These are phyloP conservation scores for Salminus brasiliensis DNA, from an alignment of 2,113 vertebrate species.

Conservation along the genomic window DNA sequence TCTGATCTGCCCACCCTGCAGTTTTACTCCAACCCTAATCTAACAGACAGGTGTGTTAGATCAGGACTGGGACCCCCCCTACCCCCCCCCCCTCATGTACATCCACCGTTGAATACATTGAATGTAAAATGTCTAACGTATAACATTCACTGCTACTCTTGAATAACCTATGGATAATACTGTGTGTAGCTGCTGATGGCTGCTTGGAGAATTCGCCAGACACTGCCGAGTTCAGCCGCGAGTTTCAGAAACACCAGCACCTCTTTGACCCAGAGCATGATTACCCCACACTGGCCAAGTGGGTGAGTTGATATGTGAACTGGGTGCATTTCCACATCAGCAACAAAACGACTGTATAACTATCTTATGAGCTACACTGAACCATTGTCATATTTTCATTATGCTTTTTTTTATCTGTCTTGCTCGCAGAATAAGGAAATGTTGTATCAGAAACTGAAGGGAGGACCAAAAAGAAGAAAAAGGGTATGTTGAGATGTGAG, in stretches of 20 bases:
- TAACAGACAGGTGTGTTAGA: too few species aligned
- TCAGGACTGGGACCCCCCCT: too few species aligned
- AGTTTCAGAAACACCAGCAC: slow-evolving; percentile 95
- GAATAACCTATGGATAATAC: neutral
- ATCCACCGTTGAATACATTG: too few species aligned
- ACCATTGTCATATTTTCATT: neutral
- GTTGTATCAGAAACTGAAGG: slow-evolving; percentile 90
- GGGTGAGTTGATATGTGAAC: slow-evolving; percentile 79
- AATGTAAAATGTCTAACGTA: too few species aligned
- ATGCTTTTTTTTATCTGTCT: neutral
- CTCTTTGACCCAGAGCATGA: slow-evolving; percentile 95
- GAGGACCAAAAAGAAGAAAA: slow-evolving; percentile 87
- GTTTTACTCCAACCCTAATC: too few species aligned
- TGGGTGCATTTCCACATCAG: neutral
- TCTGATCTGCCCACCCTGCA: too few species aligned
- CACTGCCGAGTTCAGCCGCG: slow-evolving; percentile 94
- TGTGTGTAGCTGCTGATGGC: slow-evolving; percentile 80
- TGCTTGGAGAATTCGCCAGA: slow-evolving; percentile 94
- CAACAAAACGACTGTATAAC: neutral
- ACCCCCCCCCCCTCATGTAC: too few species aligned
- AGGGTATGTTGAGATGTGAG: slow-evolving; percentile 78
- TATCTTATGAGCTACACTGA: too few species aligned
- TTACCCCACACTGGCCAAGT: slow-evolving; percentile 87
- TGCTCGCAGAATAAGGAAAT: slow-evolving; percentile 88
- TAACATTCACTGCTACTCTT: neutral